Conservation (phyloP, 2,113 vertebrate species). For the Columba janthina region DNA sequence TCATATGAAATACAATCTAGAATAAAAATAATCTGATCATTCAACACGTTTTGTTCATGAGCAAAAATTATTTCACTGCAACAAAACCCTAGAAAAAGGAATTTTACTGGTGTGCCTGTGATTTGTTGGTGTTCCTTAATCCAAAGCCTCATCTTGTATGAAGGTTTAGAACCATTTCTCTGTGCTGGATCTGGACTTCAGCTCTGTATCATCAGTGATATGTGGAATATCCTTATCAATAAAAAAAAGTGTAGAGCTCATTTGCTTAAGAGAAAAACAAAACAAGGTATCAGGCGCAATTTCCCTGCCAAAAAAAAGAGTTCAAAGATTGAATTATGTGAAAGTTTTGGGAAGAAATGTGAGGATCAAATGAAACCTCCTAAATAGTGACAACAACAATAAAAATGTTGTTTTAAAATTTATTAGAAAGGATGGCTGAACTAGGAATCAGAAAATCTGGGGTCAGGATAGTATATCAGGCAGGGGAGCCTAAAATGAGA, state of each 20-base stretch:
- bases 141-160: background rate
- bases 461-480: background rate
- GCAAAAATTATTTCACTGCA: background rate
- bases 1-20: background rate
- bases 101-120: background rate
- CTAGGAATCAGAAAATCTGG: background rate
- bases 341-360: background rate
- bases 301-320: background rate
- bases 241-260: background rate
- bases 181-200: background rate
- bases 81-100: background rate
- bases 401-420: background rate
- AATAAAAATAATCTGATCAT: constrained; percentile 9
- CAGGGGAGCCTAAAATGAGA: background rate
- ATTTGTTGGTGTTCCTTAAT: background rate
- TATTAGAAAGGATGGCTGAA: background rate
- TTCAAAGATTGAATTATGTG: background rate
- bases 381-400: background rate
- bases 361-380: background rate
- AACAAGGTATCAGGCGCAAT: background rate
- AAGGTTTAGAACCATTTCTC: background rate
- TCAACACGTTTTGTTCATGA: background rate
- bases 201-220: background rate
- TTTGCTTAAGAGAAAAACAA: background rate
- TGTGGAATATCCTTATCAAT: background rate